Evolutionary conservation across 2,113 vertebrate species (phyloP).

Genomic region (mouse (Mus musculus)): DNA sequence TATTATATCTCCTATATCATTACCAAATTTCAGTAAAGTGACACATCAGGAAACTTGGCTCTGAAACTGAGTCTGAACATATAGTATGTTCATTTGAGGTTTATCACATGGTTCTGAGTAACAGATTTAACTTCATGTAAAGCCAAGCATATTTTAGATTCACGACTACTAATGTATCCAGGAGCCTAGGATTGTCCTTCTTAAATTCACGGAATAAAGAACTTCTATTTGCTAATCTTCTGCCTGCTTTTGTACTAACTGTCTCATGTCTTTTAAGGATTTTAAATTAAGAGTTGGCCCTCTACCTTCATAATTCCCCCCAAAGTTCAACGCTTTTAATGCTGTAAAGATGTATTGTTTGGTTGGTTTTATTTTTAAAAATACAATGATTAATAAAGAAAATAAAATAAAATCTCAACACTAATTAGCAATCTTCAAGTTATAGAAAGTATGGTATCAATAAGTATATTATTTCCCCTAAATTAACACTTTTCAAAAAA

Average conservation of each 20-base stretch:
- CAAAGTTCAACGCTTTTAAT: background rate
- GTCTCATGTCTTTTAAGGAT: background rate
- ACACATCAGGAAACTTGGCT: background rate
- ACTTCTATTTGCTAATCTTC: background rate
- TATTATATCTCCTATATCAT: background rate
- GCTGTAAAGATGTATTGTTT: background rate
- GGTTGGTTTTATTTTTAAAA: background rate
- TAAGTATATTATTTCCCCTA: background rate
- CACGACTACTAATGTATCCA: background rate
- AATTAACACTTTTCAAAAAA: background rate
- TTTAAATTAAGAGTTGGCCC: background rate
- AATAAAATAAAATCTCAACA: constrained; percentile 30
- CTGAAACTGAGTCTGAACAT: background rate
- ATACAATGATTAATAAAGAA: constrained; percentile 32
- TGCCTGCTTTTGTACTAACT: background rate
- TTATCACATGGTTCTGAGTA: background rate
- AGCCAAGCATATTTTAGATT: background rate
- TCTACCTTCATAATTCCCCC: background rate
- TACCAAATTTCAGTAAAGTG: background rate
- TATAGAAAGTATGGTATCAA: background rate
- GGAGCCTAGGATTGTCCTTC: background rate
- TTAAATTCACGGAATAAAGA: background rate
- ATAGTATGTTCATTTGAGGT: background rate
- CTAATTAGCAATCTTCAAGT: constrained; percentile 35
- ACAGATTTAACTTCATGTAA: background rate